These are phyloP conservation scores for Vanacampus margaritifer DNA, from an alignment of 2,113 vertebrate genomes.

Conservation along the genomic window DNA sequence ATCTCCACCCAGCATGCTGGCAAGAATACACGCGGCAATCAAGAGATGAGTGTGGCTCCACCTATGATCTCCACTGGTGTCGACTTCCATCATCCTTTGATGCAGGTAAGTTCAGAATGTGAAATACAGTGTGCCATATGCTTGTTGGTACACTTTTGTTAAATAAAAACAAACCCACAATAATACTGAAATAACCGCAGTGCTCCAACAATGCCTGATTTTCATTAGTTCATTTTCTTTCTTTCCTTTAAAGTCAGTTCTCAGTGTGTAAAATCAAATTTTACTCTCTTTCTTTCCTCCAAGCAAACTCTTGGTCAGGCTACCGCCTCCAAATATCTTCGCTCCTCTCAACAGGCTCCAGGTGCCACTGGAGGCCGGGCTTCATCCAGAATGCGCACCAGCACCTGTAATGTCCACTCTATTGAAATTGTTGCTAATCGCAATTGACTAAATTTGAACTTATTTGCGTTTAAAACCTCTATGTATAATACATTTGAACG, in stretches of 20 bases:
- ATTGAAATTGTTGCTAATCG: constrained; percentile 87
- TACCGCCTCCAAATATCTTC: constrained; percentile 84
- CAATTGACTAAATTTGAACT: background rate
- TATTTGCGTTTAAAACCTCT: too few relatives aligned
- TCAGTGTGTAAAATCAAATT: background rate
- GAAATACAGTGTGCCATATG: background rate
- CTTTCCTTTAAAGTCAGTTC: too few relatives aligned
- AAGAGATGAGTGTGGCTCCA: constrained; percentile 84
- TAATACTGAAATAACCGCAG: background rate
- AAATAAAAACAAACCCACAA: too few relatives aligned
- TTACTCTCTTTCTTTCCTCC: background rate
- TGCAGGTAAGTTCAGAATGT: constrained; percentile 74
- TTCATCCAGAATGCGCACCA: constrained; percentile 67
- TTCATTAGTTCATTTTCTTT: background rate
- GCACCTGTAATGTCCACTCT: constrained; percentile 73
- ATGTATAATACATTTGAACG: too few relatives aligned
- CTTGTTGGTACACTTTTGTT: background rate
- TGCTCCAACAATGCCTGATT: too few relatives aligned
- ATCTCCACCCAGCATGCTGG: constrained; percentile 78
- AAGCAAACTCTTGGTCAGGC: constrained; percentile 92
- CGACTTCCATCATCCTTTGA: constrained; percentile 90
- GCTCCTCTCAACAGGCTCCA: constrained; percentile 71
- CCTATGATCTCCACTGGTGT: constrained; percentile 88
- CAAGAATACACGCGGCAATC: constrained; percentile 70
- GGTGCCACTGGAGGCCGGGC: constrained; percentile 56